These are phyloP conservation scores for Aproaerema taeniolella DNA, from an alignment of 2,888 invertebrate genomes.

Conservation along the genomic window DNA sequence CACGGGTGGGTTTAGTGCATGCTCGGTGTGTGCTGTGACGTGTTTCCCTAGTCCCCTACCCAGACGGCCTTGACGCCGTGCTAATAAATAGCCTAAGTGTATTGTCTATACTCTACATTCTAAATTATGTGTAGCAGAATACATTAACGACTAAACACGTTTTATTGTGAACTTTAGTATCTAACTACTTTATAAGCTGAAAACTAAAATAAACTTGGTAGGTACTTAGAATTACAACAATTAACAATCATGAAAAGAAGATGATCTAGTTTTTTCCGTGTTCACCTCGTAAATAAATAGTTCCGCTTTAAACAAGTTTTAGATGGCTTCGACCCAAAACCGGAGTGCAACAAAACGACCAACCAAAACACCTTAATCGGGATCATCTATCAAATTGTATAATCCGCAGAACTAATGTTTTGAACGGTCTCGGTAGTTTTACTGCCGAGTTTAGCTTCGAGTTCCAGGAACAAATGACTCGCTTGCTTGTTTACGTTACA, in stretches of 20 bases:
- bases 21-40: slow-evolving; percentile 4
- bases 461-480: slow-evolving; percentile 11
- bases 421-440: slow-evolving; percentile 5
- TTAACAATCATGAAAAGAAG: background rate
- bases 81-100: background rate
- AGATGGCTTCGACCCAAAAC: too few species aligned
- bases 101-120: slow-evolving; percentile 7
- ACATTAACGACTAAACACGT: too few species aligned
- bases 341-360: background rate
- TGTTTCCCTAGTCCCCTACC: background rate
- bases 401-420: slow-evolving; percentile 9
- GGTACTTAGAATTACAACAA: too few species aligned
- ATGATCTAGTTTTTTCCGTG: background rate
- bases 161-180: too few species aligned
- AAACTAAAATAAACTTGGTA: too few species aligned
- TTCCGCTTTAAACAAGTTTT: background rate
- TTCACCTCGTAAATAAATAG: background rate
- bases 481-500: slow-evolving; percentile 11
- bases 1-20: slow-evolving; percentile 1
- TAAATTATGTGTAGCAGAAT: too few species aligned
- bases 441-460: too few species aligned
- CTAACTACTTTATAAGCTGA: too few species aligned
- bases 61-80: slow-evolving; percentile 4
- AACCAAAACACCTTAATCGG: background rate
- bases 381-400: slow-evolving; percentile 8